phyloP scores from a whole-genome alignment of 2,797 vertebrate species.

The Botia almorhae region DNA sequence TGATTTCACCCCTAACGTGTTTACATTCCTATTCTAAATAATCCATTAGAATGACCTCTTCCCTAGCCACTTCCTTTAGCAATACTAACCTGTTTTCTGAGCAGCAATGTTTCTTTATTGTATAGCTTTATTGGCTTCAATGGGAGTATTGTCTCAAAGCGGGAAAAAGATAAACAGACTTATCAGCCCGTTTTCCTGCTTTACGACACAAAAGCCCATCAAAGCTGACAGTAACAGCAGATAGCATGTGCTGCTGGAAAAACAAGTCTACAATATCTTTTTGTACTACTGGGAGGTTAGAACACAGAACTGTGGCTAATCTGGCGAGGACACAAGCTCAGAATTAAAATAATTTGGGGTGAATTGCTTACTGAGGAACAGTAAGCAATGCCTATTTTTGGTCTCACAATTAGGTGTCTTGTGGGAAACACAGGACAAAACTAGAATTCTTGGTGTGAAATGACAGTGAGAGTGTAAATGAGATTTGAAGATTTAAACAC shows the following conservation, averaged over 20 bases:
- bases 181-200: constrained; percentile 56
- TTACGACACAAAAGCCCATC: constrained; percentile 58
- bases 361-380: constrained; percentile 38
- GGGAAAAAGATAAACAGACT: constrained; percentile 22
- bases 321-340: constrained; percentile 30
- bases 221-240: constrained; percentile 47
- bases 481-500: constrained; percentile 11
- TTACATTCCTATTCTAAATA: constrained; percentile 43
- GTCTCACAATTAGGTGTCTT: constrained; percentile 8
- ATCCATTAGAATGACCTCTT: constrained; percentile 37
- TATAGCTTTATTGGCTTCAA: constrained; percentile 54
- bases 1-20: constrained; percentile 18
- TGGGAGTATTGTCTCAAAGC: constrained; percentile 52
- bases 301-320: constrained; percentile 47
- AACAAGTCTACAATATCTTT: constrained; percentile 48
- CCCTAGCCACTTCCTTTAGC: constrained; percentile 48
- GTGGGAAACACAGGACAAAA: constrained; percentile 22
- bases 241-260: constrained; percentile 32
- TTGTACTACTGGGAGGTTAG: constrained; percentile 33
- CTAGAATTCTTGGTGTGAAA: neutral
- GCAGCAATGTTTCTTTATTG: constrained; percentile 36
- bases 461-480: constrained; percentile 16
- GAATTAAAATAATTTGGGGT: constrained; percentile 44
- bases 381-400: constrained; percentile 25
- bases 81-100: constrained; percentile 42